Percentiles rank a stretch among this genome's conserved stretches.
These are phyloP conservation scores for Erythrocercus mccallii DNA, from an alignment of 2,113 vertebrate genomes.

Conservation along the genomic window DNA sequence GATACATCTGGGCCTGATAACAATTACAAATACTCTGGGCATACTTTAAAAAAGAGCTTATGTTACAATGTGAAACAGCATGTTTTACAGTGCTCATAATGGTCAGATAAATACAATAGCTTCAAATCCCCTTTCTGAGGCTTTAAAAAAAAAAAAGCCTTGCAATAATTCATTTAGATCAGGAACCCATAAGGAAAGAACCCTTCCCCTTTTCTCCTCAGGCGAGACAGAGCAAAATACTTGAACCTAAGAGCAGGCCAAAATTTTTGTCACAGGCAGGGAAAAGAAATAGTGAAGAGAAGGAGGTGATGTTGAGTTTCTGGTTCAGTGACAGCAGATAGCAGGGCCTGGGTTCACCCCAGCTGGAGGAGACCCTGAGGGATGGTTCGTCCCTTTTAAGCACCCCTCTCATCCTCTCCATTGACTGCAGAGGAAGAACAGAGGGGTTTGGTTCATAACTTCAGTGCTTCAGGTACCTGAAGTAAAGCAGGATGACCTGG, in stretches of 20 bases:
- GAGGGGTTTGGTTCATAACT: neutral
- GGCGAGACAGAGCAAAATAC: constrained; percentile 12
- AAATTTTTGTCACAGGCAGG: neutral
- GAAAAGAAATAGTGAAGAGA: neutral
- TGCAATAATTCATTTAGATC: constrained; percentile 66
- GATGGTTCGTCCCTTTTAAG: neutral
- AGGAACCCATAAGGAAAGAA: constrained; percentile 54
- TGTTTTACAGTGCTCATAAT: constrained; percentile 72
- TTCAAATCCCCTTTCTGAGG: constrained; percentile 18
- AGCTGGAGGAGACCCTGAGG: neutral
- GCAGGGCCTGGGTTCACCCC: neutral
- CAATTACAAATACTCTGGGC: constrained; percentile 77
- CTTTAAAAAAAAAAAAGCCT: constrained; percentile 23
- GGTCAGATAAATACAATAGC: constrained; percentile 73
- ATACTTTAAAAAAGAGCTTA: constrained; percentile 74
- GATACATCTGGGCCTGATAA: constrained; percentile 79
- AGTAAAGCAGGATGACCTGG: neutral
- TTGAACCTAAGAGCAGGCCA: constrained; percentile 34
- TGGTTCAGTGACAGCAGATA: neutral
- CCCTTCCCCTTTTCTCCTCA: neutral
- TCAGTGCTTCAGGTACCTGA: neutral
- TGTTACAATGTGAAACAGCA: constrained; percentile 73
- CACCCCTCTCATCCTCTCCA: fast-evolving
- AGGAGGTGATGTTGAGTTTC: neutral
- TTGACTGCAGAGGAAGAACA: neutral